Evolutionary conservation across 1,140 invertebrate species (phyloP).

Genomic region (Penaeus vannamei): DNA sequence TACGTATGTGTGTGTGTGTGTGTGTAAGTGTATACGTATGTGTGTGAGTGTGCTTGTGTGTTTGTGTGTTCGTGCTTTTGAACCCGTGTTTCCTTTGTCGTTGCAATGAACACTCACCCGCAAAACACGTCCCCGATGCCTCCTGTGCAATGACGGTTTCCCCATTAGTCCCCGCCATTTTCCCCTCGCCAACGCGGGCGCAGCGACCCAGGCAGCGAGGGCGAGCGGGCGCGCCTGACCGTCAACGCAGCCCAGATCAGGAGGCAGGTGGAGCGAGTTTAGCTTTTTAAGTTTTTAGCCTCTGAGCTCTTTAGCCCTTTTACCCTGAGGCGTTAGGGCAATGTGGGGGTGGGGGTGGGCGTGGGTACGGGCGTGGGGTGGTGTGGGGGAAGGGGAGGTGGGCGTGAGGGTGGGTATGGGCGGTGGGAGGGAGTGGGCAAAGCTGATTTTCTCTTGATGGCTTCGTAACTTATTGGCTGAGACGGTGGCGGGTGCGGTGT

Average conservation of each 20-base stretch:
- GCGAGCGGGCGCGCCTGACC: background rate
- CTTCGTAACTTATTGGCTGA: constrained; percentile 1
- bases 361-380: background rate
- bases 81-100: too few species aligned
- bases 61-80: too few species aligned
- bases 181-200: too few species aligned
- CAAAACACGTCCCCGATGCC: too few species aligned
- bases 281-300: constrained; percentile 52
- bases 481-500: background rate
- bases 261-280: background rate
- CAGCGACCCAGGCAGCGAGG: background rate
- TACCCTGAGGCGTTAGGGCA: constrained; percentile 51
- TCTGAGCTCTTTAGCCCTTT: constrained; percentile 28
- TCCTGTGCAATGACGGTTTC: too few species aligned
- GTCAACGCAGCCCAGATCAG: background rate
- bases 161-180: too few species aligned
- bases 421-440: background rate
- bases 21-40: too few species aligned
- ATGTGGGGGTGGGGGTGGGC: background rate
- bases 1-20: too few species aligned
- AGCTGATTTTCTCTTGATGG: constrained; percentile 59
- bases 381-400: constrained; percentile 29
- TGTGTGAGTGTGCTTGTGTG: too few species aligned
- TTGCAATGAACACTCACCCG: too few species aligned
- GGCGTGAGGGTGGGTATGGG: background rate